Base-by-base conservation (phyloP, 2,113 vertebrate species). In the Saguinus midas region DNA sequence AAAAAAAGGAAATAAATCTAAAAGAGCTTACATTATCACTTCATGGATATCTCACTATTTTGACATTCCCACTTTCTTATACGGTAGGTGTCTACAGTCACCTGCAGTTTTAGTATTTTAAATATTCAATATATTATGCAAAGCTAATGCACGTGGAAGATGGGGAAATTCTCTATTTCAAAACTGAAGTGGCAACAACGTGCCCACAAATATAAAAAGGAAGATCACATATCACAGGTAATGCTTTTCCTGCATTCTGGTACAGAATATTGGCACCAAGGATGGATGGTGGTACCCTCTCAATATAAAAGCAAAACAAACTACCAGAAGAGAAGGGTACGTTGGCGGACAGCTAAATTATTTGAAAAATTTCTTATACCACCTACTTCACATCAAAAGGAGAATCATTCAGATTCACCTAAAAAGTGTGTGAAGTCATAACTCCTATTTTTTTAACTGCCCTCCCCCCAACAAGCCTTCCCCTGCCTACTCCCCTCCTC, bases 51-150 rank as follows among this genome's bases (percentile, higher is more conserved):
- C 27, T 94, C 48, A 87, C 43, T 86, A 87, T 95, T 92, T 73
- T 94, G 84, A 90, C 58, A 87, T 70, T 64, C 68, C 68, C 55
- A 68, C 35, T 87, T 90, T 72, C 78, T 91, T 68, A 58, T 14
- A 5, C 1, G 27, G 20, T 27, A 85, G 76, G 5, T 79, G 17
- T 48, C 68, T 27, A 78, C 12, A 64, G 50, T 72, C 35, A 37
- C 37, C 72, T 14, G 27, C 9, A 73, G 23, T 86, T 93, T 78
- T 68, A 87, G 27, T 58, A 87, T 84, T 92, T 94, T 90, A 87
- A 83, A 80, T 70, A 79, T n/a, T 95, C 91, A 90, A 90, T 37
- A 61, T 48, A 70, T 78, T 83, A 85, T 55, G 29, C 18, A 92
- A 82, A 3, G 6, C 90, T 72, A 61, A 68, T 2, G 1, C 12